phyloP scores from a whole-genome alignment of 2,888 invertebrate genomes.

The Pachydiplax longipennis region DNA sequence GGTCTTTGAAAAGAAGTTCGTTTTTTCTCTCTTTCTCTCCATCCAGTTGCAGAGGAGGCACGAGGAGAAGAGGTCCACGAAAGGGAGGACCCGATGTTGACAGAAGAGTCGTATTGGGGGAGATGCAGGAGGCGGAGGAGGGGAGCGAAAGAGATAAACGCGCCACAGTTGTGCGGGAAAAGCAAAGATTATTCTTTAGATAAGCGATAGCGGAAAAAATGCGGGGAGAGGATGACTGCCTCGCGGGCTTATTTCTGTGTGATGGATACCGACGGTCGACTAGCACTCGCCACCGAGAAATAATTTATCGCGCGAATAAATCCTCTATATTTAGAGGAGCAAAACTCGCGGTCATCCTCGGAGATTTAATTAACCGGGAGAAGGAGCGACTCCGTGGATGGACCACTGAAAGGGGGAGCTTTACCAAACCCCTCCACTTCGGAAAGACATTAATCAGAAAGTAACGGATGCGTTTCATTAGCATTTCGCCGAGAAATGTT shows the following conservation, averaged over 20 bases:
- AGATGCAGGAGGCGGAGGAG: not conserved
- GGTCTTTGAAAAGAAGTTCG: not conserved
- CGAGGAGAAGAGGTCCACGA: not conserved
- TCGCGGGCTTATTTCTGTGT: not conserved
- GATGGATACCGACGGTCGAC: not conserved
- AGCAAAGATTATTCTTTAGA: conserved; percentile 29
- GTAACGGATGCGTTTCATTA: not conserved
- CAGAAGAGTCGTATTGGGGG: not conserved
- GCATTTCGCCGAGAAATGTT: not conserved
- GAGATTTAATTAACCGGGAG: not conserved
- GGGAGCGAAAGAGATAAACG: not conserved
- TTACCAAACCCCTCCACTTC: not conserved
- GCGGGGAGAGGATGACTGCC: not conserved
- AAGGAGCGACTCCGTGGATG: not conserved
- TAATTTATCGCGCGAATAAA: not conserved
- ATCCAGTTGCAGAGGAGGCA: not conserved
- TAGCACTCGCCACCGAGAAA: not conserved
- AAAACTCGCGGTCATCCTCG: not conserved
- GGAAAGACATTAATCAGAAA: not conserved
- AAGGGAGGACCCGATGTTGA: conserved; percentile 20
- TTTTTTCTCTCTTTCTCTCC: not conserved
- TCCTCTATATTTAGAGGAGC: not conserved
- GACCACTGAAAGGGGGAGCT: too few relatives aligned
- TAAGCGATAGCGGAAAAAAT: conserved; percentile 9
- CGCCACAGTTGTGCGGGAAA: conserved; percentile 28